Conservation (phyloP, 2,888 invertebrate genomes). For the Sialis lutaria region DNA sequence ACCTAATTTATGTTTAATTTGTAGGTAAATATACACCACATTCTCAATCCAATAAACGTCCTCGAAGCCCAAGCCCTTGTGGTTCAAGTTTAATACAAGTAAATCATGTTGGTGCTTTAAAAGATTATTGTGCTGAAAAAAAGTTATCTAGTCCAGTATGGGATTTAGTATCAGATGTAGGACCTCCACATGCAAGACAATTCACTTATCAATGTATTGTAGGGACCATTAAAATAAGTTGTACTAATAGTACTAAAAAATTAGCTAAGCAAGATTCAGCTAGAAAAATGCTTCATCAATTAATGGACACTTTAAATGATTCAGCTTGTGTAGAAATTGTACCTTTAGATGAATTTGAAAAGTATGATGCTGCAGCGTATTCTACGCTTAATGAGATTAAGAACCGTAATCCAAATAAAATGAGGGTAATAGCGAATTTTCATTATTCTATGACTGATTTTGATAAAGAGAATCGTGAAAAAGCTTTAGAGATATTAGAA, state of each 20-base stretch:
- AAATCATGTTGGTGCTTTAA: slow-evolving; percentile 2
- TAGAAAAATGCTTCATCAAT: slow-evolving; percentile 13
- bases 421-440: background rate
- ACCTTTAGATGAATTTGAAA: slow-evolving; percentile 3
- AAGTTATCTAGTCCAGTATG: slow-evolving; percentile 21
- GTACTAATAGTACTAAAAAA: slow-evolving; percentile 25
- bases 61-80: background rate
- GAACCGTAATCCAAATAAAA: background rate
- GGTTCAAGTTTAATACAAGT: background rate
- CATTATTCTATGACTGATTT: background rate
- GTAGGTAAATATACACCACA: too few species aligned
- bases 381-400: background rate
- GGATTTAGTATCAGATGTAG: slow-evolving; percentile 20
- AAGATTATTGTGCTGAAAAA: slow-evolving; percentile 5
- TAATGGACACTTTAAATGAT: slow-evolving; percentile 7
- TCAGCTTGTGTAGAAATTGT: slow-evolving; percentile 3
- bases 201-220: slow-evolving; percentile 24
- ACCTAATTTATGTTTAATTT: too few species aligned
- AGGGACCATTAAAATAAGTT: slow-evolving; percentile 20
- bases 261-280: slow-evolving; percentile 29
- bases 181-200: slow-evolving; percentile 26
- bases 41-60: too few species aligned
- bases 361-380: background rate
- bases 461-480: background rate
- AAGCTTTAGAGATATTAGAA: too few species aligned